phyloP scores from a whole-genome alignment of 2,113 vertebrate species.

The Eulacestoma nigropectus region DNA sequence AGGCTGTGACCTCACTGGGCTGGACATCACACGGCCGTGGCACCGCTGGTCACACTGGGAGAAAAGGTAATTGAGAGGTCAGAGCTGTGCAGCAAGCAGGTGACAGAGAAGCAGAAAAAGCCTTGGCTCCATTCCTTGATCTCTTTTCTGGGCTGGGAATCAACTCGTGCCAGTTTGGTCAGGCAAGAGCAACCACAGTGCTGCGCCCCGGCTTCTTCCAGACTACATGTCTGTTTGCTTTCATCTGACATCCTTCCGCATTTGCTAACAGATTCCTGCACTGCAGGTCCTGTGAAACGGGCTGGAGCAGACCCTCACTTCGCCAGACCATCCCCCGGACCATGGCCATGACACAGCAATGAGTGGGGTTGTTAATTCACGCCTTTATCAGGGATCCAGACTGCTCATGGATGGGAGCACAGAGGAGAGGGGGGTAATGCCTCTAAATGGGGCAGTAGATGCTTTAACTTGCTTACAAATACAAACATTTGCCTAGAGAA shows the following conservation, averaged over 20 bases:
- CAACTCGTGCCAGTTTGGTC: neutral
- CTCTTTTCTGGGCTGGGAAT: constrained; percentile 31
- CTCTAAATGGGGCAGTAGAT: neutral
- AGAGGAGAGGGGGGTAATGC: neutral
- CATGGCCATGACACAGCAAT: neutral
- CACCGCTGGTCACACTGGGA: neutral
- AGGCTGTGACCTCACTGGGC: neutral
- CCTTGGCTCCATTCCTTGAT: constrained; percentile 10
- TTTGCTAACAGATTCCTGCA: neutral
- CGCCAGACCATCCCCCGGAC: neutral
- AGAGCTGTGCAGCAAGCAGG: neutral
- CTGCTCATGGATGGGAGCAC: neutral
- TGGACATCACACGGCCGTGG: neutral
- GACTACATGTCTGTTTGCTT: neutral
- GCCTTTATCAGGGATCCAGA: too few species aligned
- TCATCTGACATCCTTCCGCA: neutral
- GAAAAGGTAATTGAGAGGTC: constrained; percentile 10
- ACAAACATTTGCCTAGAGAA: neutral
- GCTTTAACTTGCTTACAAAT: neutral
- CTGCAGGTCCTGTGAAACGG: neutral
- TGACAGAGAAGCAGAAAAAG: neutral
- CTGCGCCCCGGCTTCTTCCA: neutral
- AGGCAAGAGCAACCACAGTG: neutral
- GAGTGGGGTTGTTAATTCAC: neutral
- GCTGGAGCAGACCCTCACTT: neutral